A percentile compares a stretch with the other conserved stretches of the same genome.
Conservation (phyloP, 2,888 invertebrate genomes). For the Hofmannophila pseudospretella region DNA sequence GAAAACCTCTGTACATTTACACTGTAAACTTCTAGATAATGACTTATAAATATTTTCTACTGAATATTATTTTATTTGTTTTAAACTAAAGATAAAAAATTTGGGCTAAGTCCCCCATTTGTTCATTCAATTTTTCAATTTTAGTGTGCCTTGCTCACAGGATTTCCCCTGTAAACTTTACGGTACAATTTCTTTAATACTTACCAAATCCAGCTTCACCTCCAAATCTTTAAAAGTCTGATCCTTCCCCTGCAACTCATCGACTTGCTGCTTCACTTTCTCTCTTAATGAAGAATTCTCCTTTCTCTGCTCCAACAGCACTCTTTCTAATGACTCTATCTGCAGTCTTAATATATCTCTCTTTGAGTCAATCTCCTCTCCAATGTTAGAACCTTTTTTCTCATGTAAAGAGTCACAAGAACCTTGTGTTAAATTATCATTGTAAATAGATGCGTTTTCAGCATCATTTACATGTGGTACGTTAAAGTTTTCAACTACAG, state of each 20-base stretch:
- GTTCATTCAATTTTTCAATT: too few relatives aligned
- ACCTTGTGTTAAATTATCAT: neutral
- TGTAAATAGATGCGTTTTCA: neutral
- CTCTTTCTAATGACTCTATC: constrained; percentile 54
- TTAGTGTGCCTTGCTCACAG: too few relatives aligned
- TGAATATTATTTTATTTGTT: too few relatives aligned
- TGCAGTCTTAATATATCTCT: constrained; percentile 47
- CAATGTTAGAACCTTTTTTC: constrained; percentile 7
- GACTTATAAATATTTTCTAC: too few relatives aligned
- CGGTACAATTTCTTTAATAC: too few relatives aligned
- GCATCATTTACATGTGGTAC: neutral
- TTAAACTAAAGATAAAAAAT: too few relatives aligned
- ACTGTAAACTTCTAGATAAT: too few relatives aligned
- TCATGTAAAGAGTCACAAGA: neutral
- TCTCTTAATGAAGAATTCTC: constrained; percentile 51
- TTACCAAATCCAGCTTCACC: constrained; percentile 69
- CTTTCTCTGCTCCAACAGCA: constrained; percentile 55
- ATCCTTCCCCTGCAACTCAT: constrained; percentile 58
- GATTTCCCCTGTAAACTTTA: too few relatives aligned
- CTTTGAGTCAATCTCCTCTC: constrained; percentile 26
- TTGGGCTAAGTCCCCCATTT: too few relatives aligned
- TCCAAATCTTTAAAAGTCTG: constrained; percentile 64
- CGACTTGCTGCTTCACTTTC: constrained; percentile 51
- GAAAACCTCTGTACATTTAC: too few relatives aligned
- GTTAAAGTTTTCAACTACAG: neutral